A percentile compares a stretch with the other conserved stretches of the same genome.
phyloP scores from a whole-genome alignment of 2,113 vertebrate species.

The Scalopus aquaticus region DNA sequence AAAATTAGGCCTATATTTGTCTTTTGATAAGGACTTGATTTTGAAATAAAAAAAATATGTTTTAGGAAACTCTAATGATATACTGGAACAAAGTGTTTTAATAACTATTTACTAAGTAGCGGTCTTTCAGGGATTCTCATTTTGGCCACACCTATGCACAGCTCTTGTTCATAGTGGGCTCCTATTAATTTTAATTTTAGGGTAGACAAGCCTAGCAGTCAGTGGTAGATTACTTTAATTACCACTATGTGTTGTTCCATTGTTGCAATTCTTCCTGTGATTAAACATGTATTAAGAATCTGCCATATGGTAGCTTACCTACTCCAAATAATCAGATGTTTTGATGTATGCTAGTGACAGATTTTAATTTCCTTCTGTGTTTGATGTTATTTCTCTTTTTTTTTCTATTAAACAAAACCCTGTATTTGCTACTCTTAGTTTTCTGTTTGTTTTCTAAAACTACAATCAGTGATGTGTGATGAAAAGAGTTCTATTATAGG shows the following conservation, averaged over 20 bases:
- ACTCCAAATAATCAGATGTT: conserved; percentile 61
- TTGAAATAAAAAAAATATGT: not conserved
- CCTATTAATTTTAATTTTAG: conserved; percentile 52
- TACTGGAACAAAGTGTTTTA: not conserved
- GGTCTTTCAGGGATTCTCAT: not conserved
- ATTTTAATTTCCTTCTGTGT: conserved; percentile 52
- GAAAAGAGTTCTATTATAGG: not conserved
- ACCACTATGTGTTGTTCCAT: conserved; percentile 45
- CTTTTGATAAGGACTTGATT: not conserved
- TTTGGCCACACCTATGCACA: not conserved
- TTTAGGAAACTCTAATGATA: conserved; percentile 26
- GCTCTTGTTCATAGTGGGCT: not conserved
- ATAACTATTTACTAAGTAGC: conserved; percentile 2
- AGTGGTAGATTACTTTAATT: conserved; percentile 44
- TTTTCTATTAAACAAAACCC: conserved; percentile 5
- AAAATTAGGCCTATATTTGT: not conserved
- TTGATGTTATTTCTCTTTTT: conserved; percentile 22
- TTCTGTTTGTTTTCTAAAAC: conserved; percentile 25
- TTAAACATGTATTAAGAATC: conserved; percentile 55
- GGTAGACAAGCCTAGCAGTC: not conserved
- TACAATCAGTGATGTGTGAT: not conserved
- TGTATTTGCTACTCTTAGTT: not conserved
- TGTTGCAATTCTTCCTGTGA: conserved; percentile 17
- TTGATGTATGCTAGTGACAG: conserved; percentile 39
- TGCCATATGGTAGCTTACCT: conserved; percentile 38